These are phyloP conservation scores for Ciconia nigra DNA, from an alignment of 2,797 vertebrate genomes.

Conservation along the genomic window DNA sequence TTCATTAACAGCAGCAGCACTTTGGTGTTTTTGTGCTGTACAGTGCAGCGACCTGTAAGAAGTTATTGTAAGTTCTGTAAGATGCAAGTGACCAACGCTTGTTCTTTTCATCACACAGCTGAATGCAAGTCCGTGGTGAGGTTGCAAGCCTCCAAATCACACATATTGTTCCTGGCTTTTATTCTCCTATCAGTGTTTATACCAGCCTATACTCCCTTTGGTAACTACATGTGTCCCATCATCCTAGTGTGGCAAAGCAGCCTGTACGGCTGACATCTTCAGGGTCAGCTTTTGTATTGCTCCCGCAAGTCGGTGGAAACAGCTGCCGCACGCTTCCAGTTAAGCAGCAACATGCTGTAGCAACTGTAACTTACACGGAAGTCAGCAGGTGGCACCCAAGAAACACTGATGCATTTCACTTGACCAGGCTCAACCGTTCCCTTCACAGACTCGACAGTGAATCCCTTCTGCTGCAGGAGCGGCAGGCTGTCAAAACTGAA, in stretches of 20 bases:
- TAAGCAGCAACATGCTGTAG: not conserved
- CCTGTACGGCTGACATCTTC: not conserved
- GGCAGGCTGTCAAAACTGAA: constrained; percentile 77
- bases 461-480: constrained; percentile 80
- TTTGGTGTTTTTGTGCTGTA: not conserved
- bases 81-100: not conserved
- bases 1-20: not conserved
- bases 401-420: constrained; percentile 75
- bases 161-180: not conserved
- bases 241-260: not conserved
- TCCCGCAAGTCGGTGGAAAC: not conserved
- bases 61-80: not conserved
- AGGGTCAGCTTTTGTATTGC: not conserved
- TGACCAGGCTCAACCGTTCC: constrained; percentile 79
- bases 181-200: not conserved
- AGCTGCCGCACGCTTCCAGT: accelerated
- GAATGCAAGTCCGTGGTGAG: not conserved
- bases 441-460: constrained; percentile 76
- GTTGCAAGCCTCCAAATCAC: not conserved
- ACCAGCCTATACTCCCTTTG: not conserved
- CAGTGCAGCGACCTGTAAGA: not conserved
- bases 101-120: not conserved
- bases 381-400: constrained; percentile 82
- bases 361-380: constrained; percentile 71
- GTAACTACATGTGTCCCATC: not conserved